Percentiles rank a stretch among this genome's conserved stretches.
These are phyloP conservation scores for Stratiomys singularior DNA, from an alignment of 2,888 invertebrate species.

Conservation along the genomic window DNA sequence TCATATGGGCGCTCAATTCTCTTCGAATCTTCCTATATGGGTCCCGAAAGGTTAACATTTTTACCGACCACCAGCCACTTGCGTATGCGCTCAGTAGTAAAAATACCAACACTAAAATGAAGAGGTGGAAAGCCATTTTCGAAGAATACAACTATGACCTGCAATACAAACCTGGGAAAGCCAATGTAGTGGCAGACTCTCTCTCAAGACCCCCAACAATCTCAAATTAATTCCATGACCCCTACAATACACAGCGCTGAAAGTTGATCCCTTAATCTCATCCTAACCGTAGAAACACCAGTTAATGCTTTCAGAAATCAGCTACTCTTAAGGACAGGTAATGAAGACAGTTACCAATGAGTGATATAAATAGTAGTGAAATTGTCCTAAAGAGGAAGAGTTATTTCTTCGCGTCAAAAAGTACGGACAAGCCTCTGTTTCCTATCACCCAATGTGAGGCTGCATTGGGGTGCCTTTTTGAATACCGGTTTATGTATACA, in stretches of 20 bases:
- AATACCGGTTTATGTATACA: no score
- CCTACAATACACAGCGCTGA: constrained; percentile 11
- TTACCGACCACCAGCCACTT: constrained; percentile 28
- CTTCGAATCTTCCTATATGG: neutral
- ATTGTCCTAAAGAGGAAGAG: no score
- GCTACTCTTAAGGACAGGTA: neutral
- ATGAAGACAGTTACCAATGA: constrained; percentile 26
- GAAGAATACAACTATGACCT: constrained; percentile 47
- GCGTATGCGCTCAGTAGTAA: constrained; percentile 53
- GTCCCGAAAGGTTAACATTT: neutral
- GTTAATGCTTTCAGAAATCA: constrained; percentile 30
- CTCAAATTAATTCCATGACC: neutral
- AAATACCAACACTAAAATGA: constrained; percentile 52
- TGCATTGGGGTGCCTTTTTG: no score
- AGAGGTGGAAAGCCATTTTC: constrained; percentile 51
- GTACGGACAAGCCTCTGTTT: no score
- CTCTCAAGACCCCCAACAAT: constrained; percentile 41
- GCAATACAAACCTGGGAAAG: constrained; percentile 43
- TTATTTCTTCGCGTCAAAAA: no score
- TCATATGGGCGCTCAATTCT: neutral
- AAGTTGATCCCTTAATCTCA: neutral
- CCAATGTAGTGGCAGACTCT: constrained; percentile 49
- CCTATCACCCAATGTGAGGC: no score
- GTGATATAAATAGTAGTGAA: no score
- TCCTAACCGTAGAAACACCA: neutral